These are phyloP conservation scores for Ceratina japonica DNA, from an alignment of 1,140 invertebrate species.

Conservation along the genomic window DNA sequence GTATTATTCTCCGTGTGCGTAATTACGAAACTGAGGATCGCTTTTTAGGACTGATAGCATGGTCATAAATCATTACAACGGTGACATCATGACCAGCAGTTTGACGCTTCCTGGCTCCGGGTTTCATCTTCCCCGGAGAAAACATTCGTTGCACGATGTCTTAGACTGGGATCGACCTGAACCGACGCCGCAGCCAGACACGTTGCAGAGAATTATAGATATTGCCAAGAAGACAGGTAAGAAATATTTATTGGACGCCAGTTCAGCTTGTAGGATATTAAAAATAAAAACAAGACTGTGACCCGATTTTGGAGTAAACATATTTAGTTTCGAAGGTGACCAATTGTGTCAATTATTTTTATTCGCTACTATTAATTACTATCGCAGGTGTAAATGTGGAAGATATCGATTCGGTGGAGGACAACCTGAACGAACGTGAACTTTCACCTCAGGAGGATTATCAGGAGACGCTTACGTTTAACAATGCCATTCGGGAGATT, in stretches of 20 bases:
- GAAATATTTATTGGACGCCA: background rate
- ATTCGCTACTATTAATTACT: slow-evolving; percentile 22
- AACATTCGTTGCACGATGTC: slow-evolving; percentile 88
- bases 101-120: slow-evolving; percentile 80
- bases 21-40: background rate
- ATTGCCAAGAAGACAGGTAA: slow-evolving; percentile 88
- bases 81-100: slow-evolving; percentile 81
- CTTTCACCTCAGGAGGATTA: slow-evolving; percentile 87
- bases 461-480: slow-evolving; percentile 93
- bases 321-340: background rate
- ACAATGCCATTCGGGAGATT: slow-evolving; percentile 94
- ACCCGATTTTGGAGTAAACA: background rate
- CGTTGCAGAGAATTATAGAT: slow-evolving; percentile 88
- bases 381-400: slow-evolving; percentile 81
- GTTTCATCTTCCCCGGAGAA: slow-evolving; percentile 81
- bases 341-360: background rate
- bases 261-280: background rate
- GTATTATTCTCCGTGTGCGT: no score
- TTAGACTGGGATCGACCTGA: slow-evolving; percentile 84
- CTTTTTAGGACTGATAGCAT: slow-evolving; percentile 79
- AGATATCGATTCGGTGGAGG: slow-evolving; percentile 81
- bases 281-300: background rate
- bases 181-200: slow-evolving; percentile 82
- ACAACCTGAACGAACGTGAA: slow-evolving; percentile 80
- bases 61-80: slow-evolving; percentile 77